Base-by-base conservation (phyloP, 2,797 vertebrate genomes). In the Phataginus tricuspis region DNA sequence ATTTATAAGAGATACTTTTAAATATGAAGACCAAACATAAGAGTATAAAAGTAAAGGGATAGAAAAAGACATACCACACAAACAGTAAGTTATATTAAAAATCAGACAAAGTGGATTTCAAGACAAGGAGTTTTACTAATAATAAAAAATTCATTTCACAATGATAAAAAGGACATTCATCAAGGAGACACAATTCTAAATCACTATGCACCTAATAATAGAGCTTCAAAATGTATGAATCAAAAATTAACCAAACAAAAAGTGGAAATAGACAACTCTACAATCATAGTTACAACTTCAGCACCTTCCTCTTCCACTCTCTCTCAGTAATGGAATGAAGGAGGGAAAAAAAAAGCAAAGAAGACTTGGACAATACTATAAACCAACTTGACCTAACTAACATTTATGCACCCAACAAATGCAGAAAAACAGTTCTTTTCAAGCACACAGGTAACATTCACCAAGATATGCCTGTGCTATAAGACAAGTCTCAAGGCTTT, bases 81-180 rank as follows among this genome's bases (percentile, higher is more conserved):
- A 90, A 90, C 69, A 78, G 8, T 69, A 68, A 83, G 31, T 42
- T 84, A 59, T 31, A 45, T 57, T 49, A 37, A 84, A 92, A 95
- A 39, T 19, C 42, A 77, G n/a, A 75, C 80, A 85, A 77, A 71
- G n/a, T 66, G 9, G 42, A 90, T 86, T 59, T 90, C 18, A 82
- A 92, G 34, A 83, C 61, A 90, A 85, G 34, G 23, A 78, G 59
- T 66, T 85, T 72, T 78, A 83, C n/a, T 66, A 86, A 91, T 82
- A 49, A 86, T 78, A 37, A 69, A 94, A 90, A 49, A 69, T n/a
- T 37, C 61, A 85, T 61, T 94, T 85, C 63, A 85, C 61, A 68
- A 85, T 77, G 18, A 75, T 68, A 77, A 84, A 75, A 84, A 59
- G 27, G 34, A 77, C 25, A 86, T 78, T 72, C 9, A n/a, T 64